Evolutionary conservation across 2,797 vertebrate species (phyloP), one percentile per base, ranked within the genome.

Genomic region (Pangasius djambal): DNA sequence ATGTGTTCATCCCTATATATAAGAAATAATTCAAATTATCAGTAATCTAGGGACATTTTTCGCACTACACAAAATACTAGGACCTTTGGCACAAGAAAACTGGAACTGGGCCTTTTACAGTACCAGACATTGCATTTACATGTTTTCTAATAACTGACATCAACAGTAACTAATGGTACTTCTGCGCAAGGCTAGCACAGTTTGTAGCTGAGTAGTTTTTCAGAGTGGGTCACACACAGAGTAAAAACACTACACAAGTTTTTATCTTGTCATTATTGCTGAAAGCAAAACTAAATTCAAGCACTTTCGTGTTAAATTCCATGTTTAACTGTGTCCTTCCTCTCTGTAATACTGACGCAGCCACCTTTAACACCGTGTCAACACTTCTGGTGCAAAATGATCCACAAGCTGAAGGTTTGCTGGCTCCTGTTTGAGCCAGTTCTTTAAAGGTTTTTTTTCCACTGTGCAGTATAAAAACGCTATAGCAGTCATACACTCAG

Each of bases 401-500:
- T 28, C 34, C 15, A 63, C 18, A 10, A 40, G 20, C 22, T 28
- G 12, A 61, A 61, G 79, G 10, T 34, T 31, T 8, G 22, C 57
- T 40, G 7, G 4, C 37, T 82, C n/a, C 57, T 40, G 57, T 28
- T 25, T 13, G 20, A 61, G 31, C 9, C 18, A 61, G 9, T 37
- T 37, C 52, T 63, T 63, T 37, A 37, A 59, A 5, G 9, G 2
- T 12, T 34, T 20, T 37, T 20, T 59, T 57, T 9, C 18, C 9
- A 44, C n/a, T 83, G 2, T 67, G 18, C 63, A 69, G 4, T 31
- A 50, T 50, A 69, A 85, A 52, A 67, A 6, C 20, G 0, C 57
- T 31, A 65, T 28, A 70, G 69, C 84, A 83, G 37, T 6, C 65
- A 37, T 50, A 84, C 69, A 84, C 86, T 28, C 50, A 57, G 31